Percentiles rank a stretch among this genome's conserved stretches.
These are phyloP conservation scores for Oreotrochilus melanogaster DNA, from an alignment of 2,113 vertebrate species.

Conservation along the genomic window DNA sequence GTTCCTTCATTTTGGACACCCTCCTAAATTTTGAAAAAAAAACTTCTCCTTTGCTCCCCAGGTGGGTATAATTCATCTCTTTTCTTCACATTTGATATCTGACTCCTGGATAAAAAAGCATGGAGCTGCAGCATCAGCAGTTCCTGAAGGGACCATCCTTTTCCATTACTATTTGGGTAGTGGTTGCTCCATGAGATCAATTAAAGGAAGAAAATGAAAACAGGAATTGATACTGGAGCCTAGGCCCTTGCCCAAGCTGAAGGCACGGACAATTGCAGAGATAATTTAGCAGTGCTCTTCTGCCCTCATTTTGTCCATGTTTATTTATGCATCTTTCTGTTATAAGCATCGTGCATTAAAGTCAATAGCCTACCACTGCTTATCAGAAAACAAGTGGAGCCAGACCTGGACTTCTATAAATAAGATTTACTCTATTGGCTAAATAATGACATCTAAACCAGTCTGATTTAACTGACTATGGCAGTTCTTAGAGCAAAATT, in stretches of 20 bases:
- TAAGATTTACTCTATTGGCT: constrained; percentile 72
- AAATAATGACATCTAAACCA: constrained; percentile 75
- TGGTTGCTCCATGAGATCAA: constrained; percentile 11
- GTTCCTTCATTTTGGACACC: not conserved
- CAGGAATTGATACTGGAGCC: constrained; percentile 24
- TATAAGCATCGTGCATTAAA: constrained; percentile 38
- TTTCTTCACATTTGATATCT: constrained; percentile 4
- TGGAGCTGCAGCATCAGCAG: constrained; percentile 12
- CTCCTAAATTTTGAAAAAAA: not conserved
- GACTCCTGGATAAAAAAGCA: constrained; percentile 17
- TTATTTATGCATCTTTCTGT: constrained; percentile 61
- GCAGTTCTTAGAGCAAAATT: constrained; percentile 74
- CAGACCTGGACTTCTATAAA: constrained; percentile 71
- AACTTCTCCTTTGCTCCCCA: not conserved
- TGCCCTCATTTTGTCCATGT: constrained; percentile 52
- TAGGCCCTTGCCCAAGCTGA: not conserved
- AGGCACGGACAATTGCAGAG: constrained; percentile 24
- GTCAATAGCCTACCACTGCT: constrained; percentile 59
- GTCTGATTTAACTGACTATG: constrained; percentile 75
- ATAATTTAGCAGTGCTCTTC: constrained; percentile 33
- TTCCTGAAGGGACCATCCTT: constrained; percentile 27
- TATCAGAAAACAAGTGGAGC: constrained; percentile 69
- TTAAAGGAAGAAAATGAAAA: constrained; percentile 57
- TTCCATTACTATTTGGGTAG: constrained; percentile 23
- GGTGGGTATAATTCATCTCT: constrained; percentile 21